Percentiles rank a stretch among this genome's conserved stretches.
phyloP scores from a whole-genome alignment of 2,797 vertebrate species.

The Enteromius radiatus region DNA sequence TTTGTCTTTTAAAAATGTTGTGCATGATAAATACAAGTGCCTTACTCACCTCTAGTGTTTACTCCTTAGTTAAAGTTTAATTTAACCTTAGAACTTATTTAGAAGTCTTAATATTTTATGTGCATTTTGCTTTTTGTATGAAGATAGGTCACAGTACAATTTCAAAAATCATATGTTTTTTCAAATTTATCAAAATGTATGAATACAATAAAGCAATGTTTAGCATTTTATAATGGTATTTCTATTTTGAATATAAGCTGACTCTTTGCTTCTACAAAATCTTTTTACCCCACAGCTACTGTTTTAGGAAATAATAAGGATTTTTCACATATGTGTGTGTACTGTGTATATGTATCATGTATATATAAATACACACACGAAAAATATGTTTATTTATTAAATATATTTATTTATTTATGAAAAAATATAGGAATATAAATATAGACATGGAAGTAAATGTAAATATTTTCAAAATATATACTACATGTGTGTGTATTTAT shows the following conservation, averaged over 20 bases:
- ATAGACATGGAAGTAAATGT: too few relatives aligned
- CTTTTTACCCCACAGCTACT: not conserved
- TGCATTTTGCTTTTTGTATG: not conserved
- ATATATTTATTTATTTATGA: too few relatives aligned
- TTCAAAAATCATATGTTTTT: not conserved
- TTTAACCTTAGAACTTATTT: slow-evolving; percentile 13
- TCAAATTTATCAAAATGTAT: not conserved
- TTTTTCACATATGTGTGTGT: too few relatives aligned
- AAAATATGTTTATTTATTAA: too few relatives aligned
- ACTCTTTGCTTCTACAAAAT: not conserved
- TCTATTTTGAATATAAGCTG: not conserved
- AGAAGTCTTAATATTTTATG: slow-evolving; percentile 6
- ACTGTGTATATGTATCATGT: too few relatives aligned
- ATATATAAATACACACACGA: too few relatives aligned
- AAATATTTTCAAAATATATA: too few relatives aligned
- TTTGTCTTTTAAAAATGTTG: not conserved
- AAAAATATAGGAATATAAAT: too few relatives aligned
- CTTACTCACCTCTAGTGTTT: slow-evolving; percentile 18
- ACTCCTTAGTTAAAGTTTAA: slow-evolving; percentile 11
- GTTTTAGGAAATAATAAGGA: not conserved
- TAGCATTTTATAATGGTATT: not conserved
- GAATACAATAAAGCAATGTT: not conserved
- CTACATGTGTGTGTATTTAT: too few relatives aligned
- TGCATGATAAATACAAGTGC: not conserved
- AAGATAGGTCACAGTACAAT: not conserved